phyloP scores from a whole-genome alignment of 2,113 vertebrate species.

The Syngnathus floridae region DNA sequence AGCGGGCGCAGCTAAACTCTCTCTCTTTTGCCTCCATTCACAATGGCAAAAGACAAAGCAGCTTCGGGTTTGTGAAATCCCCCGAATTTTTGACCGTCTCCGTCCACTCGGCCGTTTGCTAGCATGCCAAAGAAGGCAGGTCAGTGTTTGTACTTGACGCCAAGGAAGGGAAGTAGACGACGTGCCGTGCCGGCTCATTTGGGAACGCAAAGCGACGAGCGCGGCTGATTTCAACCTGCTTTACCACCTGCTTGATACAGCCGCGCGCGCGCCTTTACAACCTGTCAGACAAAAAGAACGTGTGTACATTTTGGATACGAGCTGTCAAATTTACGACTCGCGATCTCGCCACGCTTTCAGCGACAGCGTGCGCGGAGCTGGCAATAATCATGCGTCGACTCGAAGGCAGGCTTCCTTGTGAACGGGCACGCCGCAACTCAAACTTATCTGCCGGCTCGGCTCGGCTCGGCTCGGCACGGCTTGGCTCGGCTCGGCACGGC shows the following conservation, averaged over 20 bases:
- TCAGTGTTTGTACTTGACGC: constrained; percentile 16
- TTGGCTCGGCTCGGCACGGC: too few relatives aligned
- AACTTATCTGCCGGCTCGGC: too few relatives aligned
- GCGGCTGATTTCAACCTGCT: constrained; percentile 40
- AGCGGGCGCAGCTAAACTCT: neutral
- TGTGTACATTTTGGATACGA: neutral
- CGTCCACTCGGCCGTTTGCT: constrained; percentile 54
- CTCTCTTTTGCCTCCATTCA: constrained; percentile 10
- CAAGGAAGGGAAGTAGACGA: too few relatives aligned
- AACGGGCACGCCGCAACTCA: too few relatives aligned
- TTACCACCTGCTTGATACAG: constrained; percentile 32
- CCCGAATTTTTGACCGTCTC: constrained; percentile 30
- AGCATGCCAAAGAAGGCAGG: constrained; percentile 34
- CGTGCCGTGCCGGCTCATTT: too few relatives aligned
- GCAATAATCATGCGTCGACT: neutral
- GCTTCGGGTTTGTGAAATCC: neutral
- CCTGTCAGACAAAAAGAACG: neutral
- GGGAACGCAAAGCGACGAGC: too few relatives aligned
- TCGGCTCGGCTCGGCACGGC: too few relatives aligned
- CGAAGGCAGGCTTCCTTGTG: too few relatives aligned
- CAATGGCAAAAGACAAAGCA: too few relatives aligned
- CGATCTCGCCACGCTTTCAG: constrained; percentile 12
- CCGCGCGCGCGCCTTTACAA: constrained; percentile 42
- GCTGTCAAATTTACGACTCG: constrained; percentile 6
- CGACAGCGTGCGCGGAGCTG: neutral